Evolutionary conservation across 1,140 invertebrate genomes (phyloP), one percentile per base, ranked within the genome.

Genomic region (Doryteuthis pealeii): DNA sequence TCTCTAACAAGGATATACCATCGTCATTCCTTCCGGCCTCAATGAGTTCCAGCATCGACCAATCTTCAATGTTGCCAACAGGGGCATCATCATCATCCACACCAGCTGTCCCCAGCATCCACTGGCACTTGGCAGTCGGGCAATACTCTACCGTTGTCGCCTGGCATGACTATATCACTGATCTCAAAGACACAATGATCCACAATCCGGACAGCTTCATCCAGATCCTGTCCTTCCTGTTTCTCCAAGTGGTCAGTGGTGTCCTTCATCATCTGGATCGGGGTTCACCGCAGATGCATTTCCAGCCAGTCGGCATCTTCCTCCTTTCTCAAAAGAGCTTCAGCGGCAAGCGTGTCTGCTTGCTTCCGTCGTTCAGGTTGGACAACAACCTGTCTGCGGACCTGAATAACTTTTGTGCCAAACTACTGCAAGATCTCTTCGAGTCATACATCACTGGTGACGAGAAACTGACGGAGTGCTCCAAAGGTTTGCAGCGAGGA

Each of bases 251-350:
- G 26, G 71, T 85, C 28, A 85, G 84, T 79, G 83, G 83, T 72
- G 83, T 85, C 74, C 82, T 82, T 31, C 83, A 85, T 54, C 84
- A 83, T 65, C 67, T 85, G 31, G 84, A 85, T 67, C 81, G 83
- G 71, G 84, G 84, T 0, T 84, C 81, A 67, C 78, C 80, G 22
- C 77, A 84, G 2, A 80, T 82, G 2, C 83, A 85, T 30, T 77
- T 78, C 3, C 81, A 83, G 54, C 83, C 83, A 31, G 75, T 79
- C 18, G 83, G 84, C 72, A 77, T 85, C 22, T 85, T 83, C 74
- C 77, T 84, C 30, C 72, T 85, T 1, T 75, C 82, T 14, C 77
- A 81, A 40, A 69, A 77, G 4, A 79, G 79, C 72, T 74, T 81
- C 70, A 78, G 80, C 66, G 84, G 84, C 0, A 82, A 85, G 66